A percentile compares a stretch with the other conserved stretches of the same genome.
Conservation (phyloP, 2,797 vertebrate species). For the Enteromius treurensis region DNA sequence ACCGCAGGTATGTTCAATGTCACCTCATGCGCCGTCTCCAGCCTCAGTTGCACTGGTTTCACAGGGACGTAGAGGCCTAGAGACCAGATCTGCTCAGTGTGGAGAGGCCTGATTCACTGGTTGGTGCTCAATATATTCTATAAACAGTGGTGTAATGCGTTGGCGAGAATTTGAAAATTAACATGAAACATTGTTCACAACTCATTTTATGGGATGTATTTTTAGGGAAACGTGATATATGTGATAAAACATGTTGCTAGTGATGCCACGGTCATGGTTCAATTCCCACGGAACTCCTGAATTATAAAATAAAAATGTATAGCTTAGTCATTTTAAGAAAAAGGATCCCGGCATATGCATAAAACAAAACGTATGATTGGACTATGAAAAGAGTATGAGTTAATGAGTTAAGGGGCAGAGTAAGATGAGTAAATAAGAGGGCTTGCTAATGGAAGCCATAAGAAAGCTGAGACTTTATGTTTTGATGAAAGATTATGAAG, state of each 20-base stretch:
- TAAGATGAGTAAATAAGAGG: background rate
- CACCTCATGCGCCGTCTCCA: slow-evolving; percentile 70
- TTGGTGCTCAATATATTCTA: background rate
- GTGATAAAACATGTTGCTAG: background rate
- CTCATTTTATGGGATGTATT: background rate
- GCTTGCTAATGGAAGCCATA: background rate
- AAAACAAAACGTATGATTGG: background rate
- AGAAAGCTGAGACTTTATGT: background rate
- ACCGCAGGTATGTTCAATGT: slow-evolving; percentile 75
- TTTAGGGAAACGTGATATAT: background rate
- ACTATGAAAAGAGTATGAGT: background rate
- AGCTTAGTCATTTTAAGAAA: background rate
- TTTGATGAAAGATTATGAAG: background rate
- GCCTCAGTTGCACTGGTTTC: slow-evolving; percentile 22
- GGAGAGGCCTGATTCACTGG: background rate
- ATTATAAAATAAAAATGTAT: background rate
- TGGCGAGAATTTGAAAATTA: background rate
- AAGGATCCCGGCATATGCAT: background rate
- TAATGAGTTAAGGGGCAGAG: background rate
- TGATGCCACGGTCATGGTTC: background rate
- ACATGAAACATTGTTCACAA: background rate
- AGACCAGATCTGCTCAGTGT: slow-evolving; percentile 41
- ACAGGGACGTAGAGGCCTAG: background rate
- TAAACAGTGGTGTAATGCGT: background rate
- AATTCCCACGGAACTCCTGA: background rate